Evolutionary conservation across 2,888 invertebrate species (phyloP), one percentile per base, ranked within the genome.

Genomic region (Dryocosmus kuriphilus): DNA sequence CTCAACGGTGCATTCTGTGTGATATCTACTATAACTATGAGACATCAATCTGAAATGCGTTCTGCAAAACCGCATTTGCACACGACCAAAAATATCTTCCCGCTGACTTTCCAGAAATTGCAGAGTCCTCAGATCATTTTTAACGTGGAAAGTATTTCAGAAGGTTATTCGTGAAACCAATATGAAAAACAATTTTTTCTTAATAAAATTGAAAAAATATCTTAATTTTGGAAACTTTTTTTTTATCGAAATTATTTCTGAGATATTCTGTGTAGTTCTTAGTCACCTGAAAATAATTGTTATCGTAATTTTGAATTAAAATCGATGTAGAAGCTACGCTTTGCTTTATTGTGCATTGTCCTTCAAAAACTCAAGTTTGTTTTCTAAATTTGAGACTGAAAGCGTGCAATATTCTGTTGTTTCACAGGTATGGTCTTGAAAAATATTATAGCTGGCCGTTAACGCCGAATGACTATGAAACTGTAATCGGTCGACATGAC

Each of bases 391-490:
- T 11, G 3, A 14, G 27, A 22, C 19, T 22, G 9, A 55, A 27
- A 27, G 46, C 19, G 19, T 24, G 16, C 24, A 41, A 67, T 27
- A 38, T 46, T 67, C 41, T 41, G 6, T 35, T 27, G 14, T 30
- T 67, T 67, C 19, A 16, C 24, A 19, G 46, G 16, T 16, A 19
- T 19, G 19, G 19, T 67, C 19, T 67, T 41, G 30, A 30, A 67
- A 67, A 67, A 67, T 30, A 27, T 67, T 41, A 27, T 67, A 65
- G 41, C 6, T 27, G 46, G 46, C 46, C 46, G 67, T 46, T 67
- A 67, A 67, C 67, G 2, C 41, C 46, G 14, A 65, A 67, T 67
- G 41, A 67, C 67, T 46, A 67, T 67, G 46, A 24, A 46, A 5
- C 46, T 41, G 27, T 65, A 46, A 30, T 67, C 67, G 27, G 46